phyloP scores from a whole-genome alignment of 2,113 vertebrate species.

The Strix aluco region DNA sequence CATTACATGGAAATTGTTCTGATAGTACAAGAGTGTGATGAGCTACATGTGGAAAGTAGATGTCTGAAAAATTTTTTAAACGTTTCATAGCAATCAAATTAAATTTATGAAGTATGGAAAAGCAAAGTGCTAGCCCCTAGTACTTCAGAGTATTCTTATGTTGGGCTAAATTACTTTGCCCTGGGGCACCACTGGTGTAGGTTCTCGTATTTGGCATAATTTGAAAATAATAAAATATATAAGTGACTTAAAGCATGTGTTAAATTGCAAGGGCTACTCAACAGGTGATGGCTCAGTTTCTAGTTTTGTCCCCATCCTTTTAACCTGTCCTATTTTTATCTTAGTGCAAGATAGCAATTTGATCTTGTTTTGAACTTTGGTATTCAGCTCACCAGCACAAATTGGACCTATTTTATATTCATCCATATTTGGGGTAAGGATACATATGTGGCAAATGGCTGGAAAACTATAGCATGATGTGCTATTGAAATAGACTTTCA shows the following conservation, averaged over 20 bases:
- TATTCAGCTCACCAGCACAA: slow-evolving; percentile 1
- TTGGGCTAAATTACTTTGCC: background rate
- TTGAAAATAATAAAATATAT: background rate
- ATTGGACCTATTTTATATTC: background rate
- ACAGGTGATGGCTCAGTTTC: slow-evolving; percentile 6
- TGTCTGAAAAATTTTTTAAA: background rate
- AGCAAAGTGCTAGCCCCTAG: background rate
- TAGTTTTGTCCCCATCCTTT: slow-evolving; percentile 28
- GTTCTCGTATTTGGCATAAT: background rate
- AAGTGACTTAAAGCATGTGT: background rate
- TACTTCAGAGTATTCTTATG: background rate
- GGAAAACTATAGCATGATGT: background rate
- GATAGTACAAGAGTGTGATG: background rate
- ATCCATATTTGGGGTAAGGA: background rate
- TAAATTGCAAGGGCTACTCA: background rate
- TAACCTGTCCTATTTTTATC: slow-evolving; percentile 22
- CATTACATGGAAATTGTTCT: background rate
- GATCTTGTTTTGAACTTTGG: slow-evolving; percentile 32
- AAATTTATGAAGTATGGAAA: background rate
- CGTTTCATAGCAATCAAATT: background rate
- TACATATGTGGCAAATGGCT: background rate
- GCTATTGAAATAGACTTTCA: background rate
- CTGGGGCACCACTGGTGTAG: background rate
- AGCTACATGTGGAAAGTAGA: background rate
- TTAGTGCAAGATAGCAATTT: background rate